A percentile compares a stretch with the other conserved stretches of the same genome.
Evolutionary conservation across 2,888 invertebrate species (phyloP).

Genomic region (Sipha maydis): DNA sequence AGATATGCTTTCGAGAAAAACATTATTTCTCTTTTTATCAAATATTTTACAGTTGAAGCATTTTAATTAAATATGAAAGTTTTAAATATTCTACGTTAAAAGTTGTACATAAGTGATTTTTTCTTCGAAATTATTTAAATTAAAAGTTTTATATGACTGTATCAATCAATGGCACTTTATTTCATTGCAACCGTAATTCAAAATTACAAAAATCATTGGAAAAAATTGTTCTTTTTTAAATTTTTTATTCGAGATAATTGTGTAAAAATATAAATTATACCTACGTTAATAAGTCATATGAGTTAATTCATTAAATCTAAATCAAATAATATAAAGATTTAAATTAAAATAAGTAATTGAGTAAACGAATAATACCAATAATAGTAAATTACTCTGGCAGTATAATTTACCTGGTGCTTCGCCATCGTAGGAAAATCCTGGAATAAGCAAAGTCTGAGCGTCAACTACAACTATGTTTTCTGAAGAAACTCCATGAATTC

Average conservation of each 20-base stretch:
- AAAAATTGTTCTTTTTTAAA: neutral
- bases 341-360: neutral
- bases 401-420: slow-evolving; percentile 82
- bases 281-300: neutral
- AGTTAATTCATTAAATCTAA: neutral
- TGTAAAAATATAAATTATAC: neutral
- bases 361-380: neutral
- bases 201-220: neutral
- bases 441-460: slow-evolving; percentile 90
- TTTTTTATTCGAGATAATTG: neutral
- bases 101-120: neutral
- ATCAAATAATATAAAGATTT: neutral
- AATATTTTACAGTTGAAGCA: neutral
- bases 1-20: neutral
- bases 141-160: neutral
- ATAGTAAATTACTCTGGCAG: neutral
- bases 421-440: slow-evolving; percentile 91
- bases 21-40: neutral
- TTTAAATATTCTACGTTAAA: slow-evolving; percentile 22
- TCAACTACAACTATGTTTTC: slow-evolving; percentile 90
- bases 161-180: neutral
- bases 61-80: slow-evolving; percentile 18
- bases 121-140: neutral
- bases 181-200: neutral
- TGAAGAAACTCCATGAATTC: slow-evolving; percentile 85